A percentile compares a stretch with the other conserved stretches of the same genome.
Conservation (phyloP, 2,113 vertebrate species). For the Gymnorhina tibicen region DNA sequence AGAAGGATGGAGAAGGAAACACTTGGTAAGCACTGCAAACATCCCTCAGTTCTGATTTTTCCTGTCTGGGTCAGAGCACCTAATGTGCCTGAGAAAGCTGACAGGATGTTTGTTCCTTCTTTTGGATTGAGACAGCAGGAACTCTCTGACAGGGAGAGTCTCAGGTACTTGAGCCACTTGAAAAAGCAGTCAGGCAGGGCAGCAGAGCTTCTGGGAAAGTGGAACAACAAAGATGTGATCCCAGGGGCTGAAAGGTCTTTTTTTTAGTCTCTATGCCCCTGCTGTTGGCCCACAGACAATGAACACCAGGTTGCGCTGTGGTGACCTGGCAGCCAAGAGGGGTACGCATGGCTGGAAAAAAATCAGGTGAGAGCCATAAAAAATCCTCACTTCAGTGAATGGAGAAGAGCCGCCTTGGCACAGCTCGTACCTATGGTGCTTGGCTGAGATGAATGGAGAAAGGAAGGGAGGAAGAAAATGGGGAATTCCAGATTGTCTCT, state of each 20-base stretch:
- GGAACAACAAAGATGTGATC: background rate
- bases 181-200: background rate
- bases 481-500: background rate
- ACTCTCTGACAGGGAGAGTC: background rate
- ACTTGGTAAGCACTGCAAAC: conserved; percentile 77
- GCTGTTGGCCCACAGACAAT: background rate
- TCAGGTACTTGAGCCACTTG: background rate
- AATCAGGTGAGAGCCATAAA: background rate
- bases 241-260: background rate
- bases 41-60: background rate
- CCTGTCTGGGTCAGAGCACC: background rate
- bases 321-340: background rate
- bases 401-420: background rate
- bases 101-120: background rate
- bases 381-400: background rate
- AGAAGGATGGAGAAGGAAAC: conserved; percentile 76
- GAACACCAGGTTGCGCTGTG: background rate
- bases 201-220: background rate
- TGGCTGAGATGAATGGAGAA: background rate
- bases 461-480: background rate
- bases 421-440: background rate
- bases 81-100: conserved; percentile 69
- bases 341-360: background rate
- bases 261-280: background rate
- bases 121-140: background rate